Evolutionary conservation across 1,140 invertebrate genomes (phyloP).

Genomic region (Cryptotermes secundus): DNA sequence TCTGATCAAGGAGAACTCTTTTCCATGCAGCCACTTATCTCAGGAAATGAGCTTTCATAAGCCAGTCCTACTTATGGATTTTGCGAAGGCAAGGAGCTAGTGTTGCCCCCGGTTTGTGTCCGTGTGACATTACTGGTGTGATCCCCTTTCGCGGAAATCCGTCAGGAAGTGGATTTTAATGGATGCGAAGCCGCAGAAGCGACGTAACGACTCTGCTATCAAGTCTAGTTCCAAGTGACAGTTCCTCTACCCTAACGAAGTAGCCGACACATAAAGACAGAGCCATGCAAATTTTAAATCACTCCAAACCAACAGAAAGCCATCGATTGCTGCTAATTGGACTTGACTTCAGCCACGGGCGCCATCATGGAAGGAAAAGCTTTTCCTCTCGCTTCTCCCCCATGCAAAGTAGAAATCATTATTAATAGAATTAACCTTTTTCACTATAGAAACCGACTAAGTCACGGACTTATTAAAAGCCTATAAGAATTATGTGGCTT

Average conservation of each 20-base stretch:
- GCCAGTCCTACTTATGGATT: too few relatives aligned
- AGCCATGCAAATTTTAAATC: slow-evolving; percentile 30
- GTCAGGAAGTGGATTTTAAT: too few relatives aligned
- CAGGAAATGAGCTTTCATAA: too few relatives aligned
- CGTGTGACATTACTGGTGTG: too few relatives aligned
- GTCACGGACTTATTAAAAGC: not conserved
- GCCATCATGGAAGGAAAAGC: slow-evolving; percentile 21
- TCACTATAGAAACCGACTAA: not conserved
- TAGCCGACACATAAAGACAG: slow-evolving; percentile 25
- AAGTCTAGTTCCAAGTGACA: not conserved
- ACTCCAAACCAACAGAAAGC: slow-evolving; percentile 25
- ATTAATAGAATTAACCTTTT: slow-evolving; percentile 29
- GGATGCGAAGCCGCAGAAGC: not conserved
- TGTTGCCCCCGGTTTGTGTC: too few relatives aligned
- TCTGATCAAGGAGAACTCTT: too few relatives aligned
- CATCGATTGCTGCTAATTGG: slow-evolving; percentile 28
- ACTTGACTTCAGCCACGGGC: slow-evolving; percentile 22
- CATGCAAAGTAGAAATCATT: slow-evolving; percentile 24
- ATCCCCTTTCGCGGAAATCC: too few relatives aligned
- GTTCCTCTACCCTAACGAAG: not conserved
- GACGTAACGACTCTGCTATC: not conserved
- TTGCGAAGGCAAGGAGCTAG: too few relatives aligned
- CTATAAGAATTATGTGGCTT: too few relatives aligned
- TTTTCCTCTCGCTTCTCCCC: not conserved
- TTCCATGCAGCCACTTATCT: too few relatives aligned